A percentile compares a stretch with the other conserved stretches of the same genome.
These are phyloP conservation scores for Amblyornis subalaris DNA, from an alignment of 2,113 vertebrate species.

Conservation along the genomic window DNA sequence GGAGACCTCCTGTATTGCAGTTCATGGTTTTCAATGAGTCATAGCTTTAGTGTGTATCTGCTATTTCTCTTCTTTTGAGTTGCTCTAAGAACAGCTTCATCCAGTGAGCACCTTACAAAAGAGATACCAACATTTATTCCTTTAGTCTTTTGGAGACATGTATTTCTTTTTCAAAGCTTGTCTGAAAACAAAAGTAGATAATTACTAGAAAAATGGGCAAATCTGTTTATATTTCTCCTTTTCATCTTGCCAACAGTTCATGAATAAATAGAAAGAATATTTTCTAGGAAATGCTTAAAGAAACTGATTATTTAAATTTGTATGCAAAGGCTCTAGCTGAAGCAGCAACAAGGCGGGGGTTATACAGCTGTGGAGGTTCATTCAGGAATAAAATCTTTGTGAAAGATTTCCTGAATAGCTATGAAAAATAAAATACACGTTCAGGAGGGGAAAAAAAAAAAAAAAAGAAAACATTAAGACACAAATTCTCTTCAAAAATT, in stretches of 20 bases:
- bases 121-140: neutral
- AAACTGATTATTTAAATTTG: neutral
- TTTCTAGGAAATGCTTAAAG: neutral
- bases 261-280: neutral
- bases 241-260: neutral
- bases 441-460: neutral
- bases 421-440: neutral
- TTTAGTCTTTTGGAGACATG: neutral
- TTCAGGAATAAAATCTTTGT: neutral
- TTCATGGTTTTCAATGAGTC: neutral
- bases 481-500: slow-evolving; percentile 5
- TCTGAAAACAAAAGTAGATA: neutral
- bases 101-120: neutral
- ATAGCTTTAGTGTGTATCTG: neutral
- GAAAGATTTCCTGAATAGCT: neutral
- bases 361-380: neutral
- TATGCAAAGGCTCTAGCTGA: neutral
- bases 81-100: neutral
- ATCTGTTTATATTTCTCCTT: neutral
- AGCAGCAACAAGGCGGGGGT: neutral
- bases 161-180: neutral
- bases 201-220: neutral
- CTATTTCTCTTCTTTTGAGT: neutral
- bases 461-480: neutral
- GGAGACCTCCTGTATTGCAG: neutral